Conservation (phyloP, 2,797 vertebrate genomes). For the Myotis pilosus region DNA sequence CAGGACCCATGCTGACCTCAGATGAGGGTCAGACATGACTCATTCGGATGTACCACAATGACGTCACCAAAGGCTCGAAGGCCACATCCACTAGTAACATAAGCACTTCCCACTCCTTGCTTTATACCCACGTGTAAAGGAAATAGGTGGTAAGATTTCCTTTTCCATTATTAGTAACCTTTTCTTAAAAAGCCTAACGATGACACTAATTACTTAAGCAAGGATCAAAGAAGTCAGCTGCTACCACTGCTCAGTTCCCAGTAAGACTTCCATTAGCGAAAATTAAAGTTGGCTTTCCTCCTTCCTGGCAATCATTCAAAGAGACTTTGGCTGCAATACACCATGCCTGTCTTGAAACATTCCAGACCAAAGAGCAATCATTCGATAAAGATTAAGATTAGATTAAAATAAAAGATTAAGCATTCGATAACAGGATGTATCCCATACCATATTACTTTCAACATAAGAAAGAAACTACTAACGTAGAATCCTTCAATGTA, state of each 20-base stretch:
- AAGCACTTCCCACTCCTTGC: too few species aligned
- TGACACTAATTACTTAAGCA: background rate
- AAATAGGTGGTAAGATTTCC: background rate
- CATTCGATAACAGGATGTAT: background rate
- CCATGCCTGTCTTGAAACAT: background rate
- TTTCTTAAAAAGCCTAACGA: background rate
- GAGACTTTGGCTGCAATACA: background rate
- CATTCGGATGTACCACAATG: background rate
- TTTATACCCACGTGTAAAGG: background rate
- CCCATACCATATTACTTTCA: background rate
- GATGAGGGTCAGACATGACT: background rate
- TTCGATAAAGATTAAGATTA: background rate
- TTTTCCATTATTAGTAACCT: background rate
- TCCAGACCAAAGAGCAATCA: background rate
- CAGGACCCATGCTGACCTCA: background rate
- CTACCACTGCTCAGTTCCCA: background rate
- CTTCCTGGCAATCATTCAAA: background rate
- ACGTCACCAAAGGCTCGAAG: rapidly evolving
- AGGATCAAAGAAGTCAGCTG: background rate
- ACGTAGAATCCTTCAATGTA: background rate
- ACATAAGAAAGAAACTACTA: background rate
- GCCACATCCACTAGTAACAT: rapidly evolving
- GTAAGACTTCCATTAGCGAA: conserved; percentile 22
- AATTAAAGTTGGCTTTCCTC: background rate
- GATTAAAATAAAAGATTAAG: background rate